A percentile compares a stretch with the other conserved stretches of the same genome.
Conservation (phyloP, 2,888 invertebrate genomes). For the Epicampocera succincta region DNA sequence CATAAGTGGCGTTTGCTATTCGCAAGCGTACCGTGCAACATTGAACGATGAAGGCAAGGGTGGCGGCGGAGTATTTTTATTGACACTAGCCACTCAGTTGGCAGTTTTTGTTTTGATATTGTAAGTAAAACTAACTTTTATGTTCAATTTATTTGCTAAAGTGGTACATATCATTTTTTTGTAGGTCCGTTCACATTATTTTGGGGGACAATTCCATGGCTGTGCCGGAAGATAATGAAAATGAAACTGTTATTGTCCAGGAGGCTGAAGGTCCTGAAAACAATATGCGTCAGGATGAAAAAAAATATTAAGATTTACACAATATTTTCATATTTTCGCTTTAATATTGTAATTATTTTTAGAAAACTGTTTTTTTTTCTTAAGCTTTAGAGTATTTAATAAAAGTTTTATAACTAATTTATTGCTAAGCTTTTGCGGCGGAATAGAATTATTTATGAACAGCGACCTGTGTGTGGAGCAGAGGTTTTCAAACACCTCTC, state of each 20-base stretch:
- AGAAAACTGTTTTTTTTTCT: too few species aligned
- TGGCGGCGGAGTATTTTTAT: slow-evolving; percentile 85
- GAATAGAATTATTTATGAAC: too few species aligned
- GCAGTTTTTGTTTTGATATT: slow-evolving; percentile 85
- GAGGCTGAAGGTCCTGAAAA: slow-evolving; percentile 27
- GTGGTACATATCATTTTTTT: slow-evolving; percentile 2
- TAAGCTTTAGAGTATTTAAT: too few species aligned
- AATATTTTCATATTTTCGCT: too few species aligned
- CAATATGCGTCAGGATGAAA: not conserved
- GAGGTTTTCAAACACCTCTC: too few species aligned
- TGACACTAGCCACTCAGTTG: slow-evolving; percentile 88
- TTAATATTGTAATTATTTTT: too few species aligned
- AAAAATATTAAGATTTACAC: slow-evolving; percentile 8
- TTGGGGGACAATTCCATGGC: slow-evolving; percentile 77
- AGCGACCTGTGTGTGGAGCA: too few species aligned
- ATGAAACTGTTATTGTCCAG: slow-evolving; percentile 70
- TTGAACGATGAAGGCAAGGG: slow-evolving; percentile 84
- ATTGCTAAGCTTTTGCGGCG: too few species aligned
- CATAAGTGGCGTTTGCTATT: slow-evolving; percentile 88
- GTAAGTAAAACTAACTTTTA: slow-evolving; percentile 83
- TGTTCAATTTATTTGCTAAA: not conserved
- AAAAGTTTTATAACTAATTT: too few species aligned
- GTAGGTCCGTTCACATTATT: slow-evolving; percentile 79
- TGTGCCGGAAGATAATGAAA: slow-evolving; percentile 76
- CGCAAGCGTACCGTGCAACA: slow-evolving; percentile 87